These are phyloP conservation scores for Mechanitis messenoides DNA, from an alignment of 2,888 invertebrate species.

Conservation along the genomic window DNA sequence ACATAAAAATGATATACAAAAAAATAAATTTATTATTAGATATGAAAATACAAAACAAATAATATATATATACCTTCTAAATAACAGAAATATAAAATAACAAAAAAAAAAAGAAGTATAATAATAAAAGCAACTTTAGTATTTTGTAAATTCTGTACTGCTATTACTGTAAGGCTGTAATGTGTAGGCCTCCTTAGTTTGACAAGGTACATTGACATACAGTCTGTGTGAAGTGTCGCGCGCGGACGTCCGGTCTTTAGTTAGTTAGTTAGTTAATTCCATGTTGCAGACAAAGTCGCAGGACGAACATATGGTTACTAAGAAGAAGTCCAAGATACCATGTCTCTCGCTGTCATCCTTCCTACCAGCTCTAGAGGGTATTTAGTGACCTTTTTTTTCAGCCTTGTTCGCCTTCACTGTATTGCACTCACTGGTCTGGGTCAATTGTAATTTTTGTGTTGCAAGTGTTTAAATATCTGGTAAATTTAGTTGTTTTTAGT, in stretches of 20 bases:
- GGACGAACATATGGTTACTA: slow-evolving; percentile 67
- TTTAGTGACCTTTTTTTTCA: slow-evolving; percentile 53
- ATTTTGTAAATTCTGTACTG: too few species aligned
- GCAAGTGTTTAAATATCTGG: too few species aligned
- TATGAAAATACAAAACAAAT: too few species aligned
- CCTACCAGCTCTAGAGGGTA: slow-evolving; percentile 72
- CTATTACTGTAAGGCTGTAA: slow-evolving; percentile 28
- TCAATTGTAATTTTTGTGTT: slow-evolving; percentile 66
- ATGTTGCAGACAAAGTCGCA: slow-evolving; percentile 67
- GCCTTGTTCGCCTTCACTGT: slow-evolving; percentile 71
- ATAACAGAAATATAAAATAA: too few species aligned
- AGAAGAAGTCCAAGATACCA: slow-evolving; percentile 73
- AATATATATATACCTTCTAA: too few species aligned
- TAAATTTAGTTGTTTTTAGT: too few species aligned
- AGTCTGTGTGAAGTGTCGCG: slow-evolving; percentile 60
- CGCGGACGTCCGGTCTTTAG: slow-evolving; percentile 60
- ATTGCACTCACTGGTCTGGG: slow-evolving; percentile 71
- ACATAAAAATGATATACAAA: too few species aligned
- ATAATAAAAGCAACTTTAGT: too few species aligned
- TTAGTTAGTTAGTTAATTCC: slow-evolving; percentile 33
- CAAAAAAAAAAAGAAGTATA: too few species aligned
- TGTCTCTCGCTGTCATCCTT: slow-evolving; percentile 68
- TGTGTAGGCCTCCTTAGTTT: slow-evolving; percentile 56
- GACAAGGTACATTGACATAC: slow-evolving; percentile 63
- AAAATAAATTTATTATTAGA: too few species aligned